Base-by-base conservation (phyloP, 2,888 invertebrate species). In the Eumerus sabulonum region DNA sequence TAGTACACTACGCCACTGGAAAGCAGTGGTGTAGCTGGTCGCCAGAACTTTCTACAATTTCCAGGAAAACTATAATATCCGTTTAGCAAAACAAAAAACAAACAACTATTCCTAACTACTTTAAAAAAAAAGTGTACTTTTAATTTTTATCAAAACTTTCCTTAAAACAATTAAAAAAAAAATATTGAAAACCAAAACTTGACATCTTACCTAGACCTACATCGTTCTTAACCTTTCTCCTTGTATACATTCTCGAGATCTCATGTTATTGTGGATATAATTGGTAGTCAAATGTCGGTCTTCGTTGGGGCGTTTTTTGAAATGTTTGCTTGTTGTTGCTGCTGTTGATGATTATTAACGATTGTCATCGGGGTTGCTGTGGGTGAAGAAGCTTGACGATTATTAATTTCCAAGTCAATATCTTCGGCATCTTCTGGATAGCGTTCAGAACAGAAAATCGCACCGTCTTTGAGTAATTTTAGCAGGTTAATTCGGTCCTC, bases 401-500 rank as follows among this genome's bases (percentile, higher is more conserved):
- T 83, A 1, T 86, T 86, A 12, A 88, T 85, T 84, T 87, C 88
- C 48, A 85, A 85, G 76, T 88, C 88, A 60, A 87, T 88, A 56
- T 87, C 87, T 82, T 88, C 87, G 12, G 88, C 88, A 81, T 88
- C 88, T 66, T 88, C 88, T 16, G 87, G 87, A 85, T 88, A 88
- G 11, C 87, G 87, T 82, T 88, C 88, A 14, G 88, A 88, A 77
- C 88, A 87, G 60, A 88, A 88, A 27, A 88, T 88, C 47, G 88
- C 88, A 4, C 87, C 88, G n/a, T 88, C 88, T 71, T 87, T 87
- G 9, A 88, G 94, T 83, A 96, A 89, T 89, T 95, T 94, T 86
- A 96, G 90, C 86, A 96, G 90, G 89, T 95, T 95, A 92, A 96
- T 92, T 57, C 96, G 95, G 90, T 96, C 95, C 89, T 95, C 94